These are phyloP conservation scores for Leucophenga montana DNA, from an alignment of 2,888 invertebrate species.

Conservation along the genomic window DNA sequence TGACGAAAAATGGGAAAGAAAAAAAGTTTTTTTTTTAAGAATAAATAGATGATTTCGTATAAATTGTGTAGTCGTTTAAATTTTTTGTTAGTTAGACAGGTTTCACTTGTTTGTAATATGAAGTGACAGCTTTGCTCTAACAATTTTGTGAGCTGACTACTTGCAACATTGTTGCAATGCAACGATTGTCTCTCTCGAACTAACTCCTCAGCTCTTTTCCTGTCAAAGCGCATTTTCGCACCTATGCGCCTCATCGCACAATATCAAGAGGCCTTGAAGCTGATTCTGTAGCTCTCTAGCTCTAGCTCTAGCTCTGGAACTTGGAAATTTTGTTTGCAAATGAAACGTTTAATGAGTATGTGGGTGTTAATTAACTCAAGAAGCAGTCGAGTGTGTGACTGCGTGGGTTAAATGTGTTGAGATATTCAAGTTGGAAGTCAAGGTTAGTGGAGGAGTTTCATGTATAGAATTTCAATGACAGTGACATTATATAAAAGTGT, in stretches of 20 bases:
- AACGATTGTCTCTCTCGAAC: not conserved
- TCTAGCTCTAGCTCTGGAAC: too few relatives aligned
- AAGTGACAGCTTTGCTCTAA: not conserved
- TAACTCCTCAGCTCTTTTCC: not conserved
- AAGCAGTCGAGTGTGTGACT: not conserved
- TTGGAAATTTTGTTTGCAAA: not conserved
- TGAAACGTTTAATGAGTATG: constrained; percentile 6
- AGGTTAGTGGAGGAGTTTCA: not conserved
- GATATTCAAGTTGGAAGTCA: too few relatives aligned
- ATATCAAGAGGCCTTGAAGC: not conserved
- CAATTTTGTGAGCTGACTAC: not conserved
- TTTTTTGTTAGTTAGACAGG: too few relatives aligned
- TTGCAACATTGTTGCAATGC: constrained; percentile 25
- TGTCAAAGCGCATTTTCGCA: too few relatives aligned
- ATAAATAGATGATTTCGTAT: too few relatives aligned
- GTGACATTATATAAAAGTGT: not conserved
- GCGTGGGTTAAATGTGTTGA: too few relatives aligned
- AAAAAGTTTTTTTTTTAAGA: too few relatives aligned
- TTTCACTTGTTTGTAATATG: too few relatives aligned
- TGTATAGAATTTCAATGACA: too few relatives aligned
- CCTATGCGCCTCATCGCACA: not conserved
- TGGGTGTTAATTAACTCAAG: constrained; percentile 18
- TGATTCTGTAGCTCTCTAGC: too few relatives aligned
- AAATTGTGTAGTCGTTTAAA: too few relatives aligned
- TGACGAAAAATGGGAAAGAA: too few relatives aligned